These are phyloP conservation scores for Labroides dimidiatus DNA, from an alignment of 2,797 vertebrate genomes.

Conservation along the genomic window DNA sequence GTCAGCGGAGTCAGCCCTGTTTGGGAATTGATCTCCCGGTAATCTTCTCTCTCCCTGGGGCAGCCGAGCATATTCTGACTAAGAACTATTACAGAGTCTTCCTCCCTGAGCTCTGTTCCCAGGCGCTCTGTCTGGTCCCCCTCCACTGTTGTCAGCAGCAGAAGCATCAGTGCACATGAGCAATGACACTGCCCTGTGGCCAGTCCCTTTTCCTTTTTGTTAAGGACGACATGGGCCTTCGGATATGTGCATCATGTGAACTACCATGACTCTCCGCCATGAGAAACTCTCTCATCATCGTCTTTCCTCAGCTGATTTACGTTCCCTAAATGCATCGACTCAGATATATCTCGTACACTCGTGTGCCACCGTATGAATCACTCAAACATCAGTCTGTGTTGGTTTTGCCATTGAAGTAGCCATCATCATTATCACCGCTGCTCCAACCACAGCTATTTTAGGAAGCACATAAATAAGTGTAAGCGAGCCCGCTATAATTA, in stretches of 20 bases:
- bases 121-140: neutral
- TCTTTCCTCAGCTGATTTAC: slow-evolving; percentile 27
- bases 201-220: slow-evolving; percentile 24
- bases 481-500: slow-evolving; percentile 46
- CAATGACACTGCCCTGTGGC: slow-evolving; percentile 31
- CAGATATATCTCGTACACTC: neutral
- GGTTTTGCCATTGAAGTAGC: slow-evolving; percentile 22
- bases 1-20: slow-evolving; percentile 55
- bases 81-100: slow-evolving; percentile 58
- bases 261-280: slow-evolving; percentile 1
- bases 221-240: slow-evolving; percentile 41
- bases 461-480: slow-evolving; percentile 51
- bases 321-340: slow-evolving; percentile 1
- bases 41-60: slow-evolving; percentile 64
- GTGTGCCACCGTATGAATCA: neutral
- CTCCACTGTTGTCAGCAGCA: slow-evolving; percentile 13
- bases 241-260: slow-evolving; percentile 30
- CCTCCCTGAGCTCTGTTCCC: neutral
- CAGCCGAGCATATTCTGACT: slow-evolving; percentile 36
- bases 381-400: slow-evolving; percentile 21
- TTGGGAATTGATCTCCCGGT: slow-evolving; percentile 74
- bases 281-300: slow-evolving; percentile 13
- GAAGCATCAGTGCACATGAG: slow-evolving; percentile 32
- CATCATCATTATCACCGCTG: slow-evolving; percentile 41
- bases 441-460: slow-evolving; percentile 52